Evolutionary conservation across 2,113 vertebrate species (phyloP), one percentile per base, ranked within the genome.

Genomic region (Neotragus moschatus): DNA sequence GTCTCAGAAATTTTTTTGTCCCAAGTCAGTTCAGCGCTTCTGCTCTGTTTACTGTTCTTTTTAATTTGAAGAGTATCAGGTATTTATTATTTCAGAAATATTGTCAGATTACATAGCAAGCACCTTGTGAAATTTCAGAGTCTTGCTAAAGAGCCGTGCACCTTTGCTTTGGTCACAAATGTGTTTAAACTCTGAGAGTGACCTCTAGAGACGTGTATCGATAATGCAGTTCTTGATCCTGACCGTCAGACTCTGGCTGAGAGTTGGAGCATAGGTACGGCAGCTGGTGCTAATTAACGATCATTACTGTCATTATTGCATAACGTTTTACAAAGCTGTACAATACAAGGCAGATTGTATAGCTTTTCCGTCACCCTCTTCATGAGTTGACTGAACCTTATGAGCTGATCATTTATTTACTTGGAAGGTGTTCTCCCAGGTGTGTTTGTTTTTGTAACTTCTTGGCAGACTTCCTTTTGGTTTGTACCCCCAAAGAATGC

Each of bases 151-250:
- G 49, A 73, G 26, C 61, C 86, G 63, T 85, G 33, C 1, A 15
- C 33, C n/a, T 92, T 73, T 90, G 15, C 61, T 85, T 94, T 36
- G n/a, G 39, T 90, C 1, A 45, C 17, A 87, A 43, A 66, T 93
- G 13, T 79, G 25, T 61, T 89, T 75, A 92, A 56, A 23, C 85
- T 92, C 23, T 95, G 94, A 84, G 60, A 88, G 63, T 96, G 96
- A 95, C 96, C 94, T 92, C 96, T 97, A 95, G 87, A 85, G 92
- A 95, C 70, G 7, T 60, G 49, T 63, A 30, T 92, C 53, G 75
- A 2, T 79, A 96, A 33, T 92, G 19, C 92, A 79, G 2, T 23
- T 84, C 79, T 82, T 70, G 28, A 80, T 92, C 51, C 33, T 58
- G 28, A 58, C 70, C 45, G 47, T 90, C 25, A 84, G 53, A 85